Base-by-base conservation (phyloP, 2,113 vertebrate species). In the Uropsilus gracilis region DNA sequence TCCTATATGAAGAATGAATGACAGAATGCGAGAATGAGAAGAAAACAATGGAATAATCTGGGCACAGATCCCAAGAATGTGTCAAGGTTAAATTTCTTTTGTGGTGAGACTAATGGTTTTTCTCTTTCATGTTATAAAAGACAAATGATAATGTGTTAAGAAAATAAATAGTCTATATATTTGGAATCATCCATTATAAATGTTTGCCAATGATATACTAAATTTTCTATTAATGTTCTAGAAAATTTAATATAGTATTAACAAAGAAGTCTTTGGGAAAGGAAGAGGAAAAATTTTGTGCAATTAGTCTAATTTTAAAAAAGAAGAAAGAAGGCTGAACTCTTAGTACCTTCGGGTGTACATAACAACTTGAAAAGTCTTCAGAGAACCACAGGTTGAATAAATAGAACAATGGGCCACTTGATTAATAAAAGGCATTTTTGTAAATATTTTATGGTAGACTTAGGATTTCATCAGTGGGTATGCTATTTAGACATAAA, bases 171-270 rank as follows among this genome's bases (percentile, higher is more conserved):
- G 2, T 37, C 22, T 53, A 18, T 80, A 16, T 44, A 53, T 69
- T 91, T 83, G 44, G 50, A 53, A 72, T 68, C 32, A 61, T 93
- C 28, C 42, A 61, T 86, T 77, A 46, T 72, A 73, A 46, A 20
- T 30, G 28, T n/a, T 68, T 78, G 57, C n/a, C 78, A 78, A 72
- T 34, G 72, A 72, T 44, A 63, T 44, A 50, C 18, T 86, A 53
- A 9, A 1, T 66, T 92, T 32, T 89, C 90, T 91, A 75, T 71
- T 86, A 90, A 86, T 46, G 50, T 22, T 82, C 72, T 20, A 46
- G 88, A 16, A 86, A 66, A 82, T 86, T 89, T 71, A 94, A 86
- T 57, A 50, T 68, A 75, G 69, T 82, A 66, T 63, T 86, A 44
- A 59, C 42, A 91, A 42, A 42, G 22, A 44, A 44, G 8, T 9